Evolutionary conservation across 2,888 invertebrate species (phyloP).

Genomic region (Aethes cnicana): DNA sequence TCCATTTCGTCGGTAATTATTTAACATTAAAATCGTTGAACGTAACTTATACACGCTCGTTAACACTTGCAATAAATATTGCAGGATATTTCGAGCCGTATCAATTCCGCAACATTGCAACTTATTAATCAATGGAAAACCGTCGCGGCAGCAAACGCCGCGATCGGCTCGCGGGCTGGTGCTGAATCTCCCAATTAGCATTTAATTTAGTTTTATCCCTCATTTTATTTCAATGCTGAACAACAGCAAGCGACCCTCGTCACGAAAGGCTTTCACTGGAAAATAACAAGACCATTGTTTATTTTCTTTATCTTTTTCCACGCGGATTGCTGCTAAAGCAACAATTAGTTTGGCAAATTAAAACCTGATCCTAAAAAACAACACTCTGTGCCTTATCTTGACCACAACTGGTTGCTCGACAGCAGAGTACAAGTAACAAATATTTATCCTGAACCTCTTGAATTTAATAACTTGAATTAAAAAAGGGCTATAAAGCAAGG

Average conservation of each 20-base stretch:
- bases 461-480: neutral
- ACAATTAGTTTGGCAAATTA: constrained; percentile 64
- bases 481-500: neutral
- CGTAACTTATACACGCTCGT: constrained; percentile 14
- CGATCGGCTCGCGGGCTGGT: constrained; percentile 49
- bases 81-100: neutral
- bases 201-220: constrained; percentile 75
- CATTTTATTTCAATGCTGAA: constrained; percentile 70
- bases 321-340: constrained; percentile 58
- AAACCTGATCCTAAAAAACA: constrained; percentile 60
- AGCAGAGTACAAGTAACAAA: constrained; percentile 18
- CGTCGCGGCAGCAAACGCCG: constrained; percentile 49
- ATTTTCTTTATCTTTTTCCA: constrained; percentile 63
- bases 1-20: constrained; percentile 11
- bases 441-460: constrained; percentile 22
- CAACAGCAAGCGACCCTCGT: constrained; percentile 68
- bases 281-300: constrained; percentile 67
- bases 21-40: neutral
- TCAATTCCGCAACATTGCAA: constrained; percentile 53
- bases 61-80: constrained; percentile 19
- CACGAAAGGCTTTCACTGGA: constrained; percentile 63
- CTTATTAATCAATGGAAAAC: constrained; percentile 52
- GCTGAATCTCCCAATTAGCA: constrained; percentile 71
- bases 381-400: constrained; percentile 58
- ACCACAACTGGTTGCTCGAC: constrained; percentile 30